Conservation (phyloP, 2,888 invertebrate genomes). For the Parochlus steinenii region DNA sequence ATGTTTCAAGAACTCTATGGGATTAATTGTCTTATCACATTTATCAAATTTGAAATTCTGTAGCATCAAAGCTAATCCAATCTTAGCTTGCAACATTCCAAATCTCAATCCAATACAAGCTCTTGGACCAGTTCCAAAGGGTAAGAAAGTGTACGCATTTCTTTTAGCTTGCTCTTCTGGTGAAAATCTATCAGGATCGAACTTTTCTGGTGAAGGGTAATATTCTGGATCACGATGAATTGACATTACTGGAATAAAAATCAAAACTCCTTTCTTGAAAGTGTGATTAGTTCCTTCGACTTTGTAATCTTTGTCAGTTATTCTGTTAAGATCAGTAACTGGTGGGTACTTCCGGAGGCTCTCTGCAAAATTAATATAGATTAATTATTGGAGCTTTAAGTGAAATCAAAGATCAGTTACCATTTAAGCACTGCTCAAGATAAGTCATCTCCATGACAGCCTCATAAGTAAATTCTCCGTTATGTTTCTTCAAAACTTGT, state of each 20-base stretch:
- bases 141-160: slow-evolving; percentile 23
- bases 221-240: slow-evolving; percentile 30
- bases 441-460: slow-evolving; percentile 24
- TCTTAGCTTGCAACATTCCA: neutral
- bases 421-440: slow-evolving; percentile 23
- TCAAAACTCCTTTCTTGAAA: slow-evolving; percentile 22
- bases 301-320: slow-evolving; percentile 22
- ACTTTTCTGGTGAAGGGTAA: slow-evolving; percentile 28
- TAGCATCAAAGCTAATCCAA: neutral
- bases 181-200: slow-evolving; percentile 30
- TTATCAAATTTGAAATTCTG: neutral
- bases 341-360: slow-evolving; percentile 32
- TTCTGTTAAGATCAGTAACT: slow-evolving; percentile 22
- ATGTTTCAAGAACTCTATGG: neutral
- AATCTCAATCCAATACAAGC: slow-evolving; percentile 18
- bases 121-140: slow-evolving; percentile 24
- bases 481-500: slow-evolving; percentile 17
- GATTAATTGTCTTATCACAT: neutral
- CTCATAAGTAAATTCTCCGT: slow-evolving; percentile 24
- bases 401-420: no score
- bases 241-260: slow-evolving; percentile 24
- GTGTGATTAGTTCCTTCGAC: slow-evolving; percentile 21
- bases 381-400: no score
- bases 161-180: slow-evolving; percentile 19
- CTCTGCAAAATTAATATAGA: no score